Percentiles rank a stretch among this genome's conserved stretches.
These are phyloP conservation scores for Trichopria drosophilae DNA, from an alignment of 2,888 invertebrate species.

Conservation along the genomic window DNA sequence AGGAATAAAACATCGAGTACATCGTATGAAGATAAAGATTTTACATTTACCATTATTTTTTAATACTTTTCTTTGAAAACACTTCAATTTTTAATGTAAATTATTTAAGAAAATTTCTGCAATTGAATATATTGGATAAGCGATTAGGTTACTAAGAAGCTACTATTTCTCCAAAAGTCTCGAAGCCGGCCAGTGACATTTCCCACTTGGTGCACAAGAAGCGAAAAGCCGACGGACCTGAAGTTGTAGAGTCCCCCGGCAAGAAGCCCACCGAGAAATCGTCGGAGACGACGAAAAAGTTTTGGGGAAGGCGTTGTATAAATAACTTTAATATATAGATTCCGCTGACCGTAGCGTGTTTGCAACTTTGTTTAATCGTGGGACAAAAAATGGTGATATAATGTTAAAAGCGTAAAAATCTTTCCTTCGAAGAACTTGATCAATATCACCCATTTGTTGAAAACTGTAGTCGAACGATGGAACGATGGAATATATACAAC, in stretches of 20 bases:
- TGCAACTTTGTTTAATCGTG: background rate
- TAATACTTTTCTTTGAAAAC: too few species aligned
- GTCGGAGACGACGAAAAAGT: slow-evolving; percentile 11
- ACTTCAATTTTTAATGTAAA: too few species aligned
- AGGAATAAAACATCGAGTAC: too few species aligned
- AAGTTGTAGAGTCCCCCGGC: slow-evolving; percentile 61
- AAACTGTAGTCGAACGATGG: too few species aligned
- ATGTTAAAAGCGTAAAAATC: background rate
- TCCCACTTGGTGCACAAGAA: slow-evolving; percentile 78
- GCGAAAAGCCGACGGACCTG: slow-evolving; percentile 69
- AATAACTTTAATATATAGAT: background rate
- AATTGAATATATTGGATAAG: too few species aligned
- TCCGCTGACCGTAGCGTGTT: background rate
- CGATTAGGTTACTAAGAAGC: too few species aligned
- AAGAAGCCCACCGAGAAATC: slow-evolving; percentile 63
- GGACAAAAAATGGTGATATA: background rate
- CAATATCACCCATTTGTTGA: too few species aligned
- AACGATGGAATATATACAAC: too few species aligned
- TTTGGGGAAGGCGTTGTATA: too few species aligned
- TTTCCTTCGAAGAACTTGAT: background rate
- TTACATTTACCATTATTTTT: too few species aligned
- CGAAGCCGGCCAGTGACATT: slow-evolving; percentile 73
- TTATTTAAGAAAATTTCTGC: too few species aligned
- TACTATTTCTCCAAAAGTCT: slow-evolving; percentile 7
- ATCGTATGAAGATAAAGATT: too few species aligned